Percentiles rank a stretch among this genome's conserved stretches.
Conservation (phyloP, 2,113 vertebrate species). For the Chlamydotis undulata region DNA sequence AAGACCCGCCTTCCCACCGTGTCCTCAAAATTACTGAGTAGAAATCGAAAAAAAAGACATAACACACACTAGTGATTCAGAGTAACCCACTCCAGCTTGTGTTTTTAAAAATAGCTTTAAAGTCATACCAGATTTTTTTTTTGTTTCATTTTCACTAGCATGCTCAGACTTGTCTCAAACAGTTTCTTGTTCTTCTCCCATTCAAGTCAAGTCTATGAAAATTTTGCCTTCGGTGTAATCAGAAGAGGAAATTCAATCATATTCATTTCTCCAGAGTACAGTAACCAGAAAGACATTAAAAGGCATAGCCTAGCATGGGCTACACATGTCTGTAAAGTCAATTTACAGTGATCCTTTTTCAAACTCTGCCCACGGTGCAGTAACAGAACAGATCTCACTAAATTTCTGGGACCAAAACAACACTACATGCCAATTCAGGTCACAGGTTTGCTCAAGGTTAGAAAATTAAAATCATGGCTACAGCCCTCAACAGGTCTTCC, state of each 20-base stretch:
- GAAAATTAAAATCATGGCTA: not conserved
- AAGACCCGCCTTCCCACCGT: not conserved
- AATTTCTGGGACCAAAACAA: not conserved
- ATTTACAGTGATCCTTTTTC: not conserved
- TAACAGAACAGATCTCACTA: not conserved
- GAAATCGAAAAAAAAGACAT: not conserved
- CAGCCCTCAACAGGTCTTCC: not conserved
- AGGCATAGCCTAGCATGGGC: not conserved
- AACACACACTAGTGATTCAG: conserved; percentile 28
- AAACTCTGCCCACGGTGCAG: not conserved
- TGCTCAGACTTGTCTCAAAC: conserved; percentile 7
- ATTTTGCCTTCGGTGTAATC: not conserved
- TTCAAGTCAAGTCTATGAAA: conserved; percentile 15
- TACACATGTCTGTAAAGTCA: not conserved
- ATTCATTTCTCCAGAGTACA: not conserved
- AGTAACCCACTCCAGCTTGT: not conserved
- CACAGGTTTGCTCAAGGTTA: not conserved
- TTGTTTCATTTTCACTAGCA: conserved; percentile 30
- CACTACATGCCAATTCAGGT: not conserved
- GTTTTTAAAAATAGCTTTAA: conserved; percentile 31
- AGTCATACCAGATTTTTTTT: not conserved
- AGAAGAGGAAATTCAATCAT: not conserved
- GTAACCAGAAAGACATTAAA: not conserved
- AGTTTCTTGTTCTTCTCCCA: not conserved
- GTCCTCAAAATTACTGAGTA: not conserved